Percentiles rank a stretch among this genome's conserved stretches.
Evolutionary conservation across 2,888 invertebrate species (phyloP).

Genomic region (Pollenia angustigena): DNA sequence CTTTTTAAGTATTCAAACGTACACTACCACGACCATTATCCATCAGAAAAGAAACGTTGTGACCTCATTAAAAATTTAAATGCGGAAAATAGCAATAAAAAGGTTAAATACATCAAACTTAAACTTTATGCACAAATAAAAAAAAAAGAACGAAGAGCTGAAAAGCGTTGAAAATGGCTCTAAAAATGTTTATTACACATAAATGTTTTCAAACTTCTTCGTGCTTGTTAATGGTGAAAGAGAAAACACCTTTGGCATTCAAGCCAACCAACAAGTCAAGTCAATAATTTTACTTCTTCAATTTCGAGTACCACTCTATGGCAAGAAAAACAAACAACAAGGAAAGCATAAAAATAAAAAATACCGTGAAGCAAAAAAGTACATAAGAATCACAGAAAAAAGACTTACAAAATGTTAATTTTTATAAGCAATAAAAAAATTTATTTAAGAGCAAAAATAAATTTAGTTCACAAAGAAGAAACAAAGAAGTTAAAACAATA

Average conservation of each 20-base stretch:
- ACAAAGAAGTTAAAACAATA: slow-evolving; percentile 12
- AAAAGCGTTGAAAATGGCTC: neutral
- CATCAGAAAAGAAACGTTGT: neutral
- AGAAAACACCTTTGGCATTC: slow-evolving; percentile 31
- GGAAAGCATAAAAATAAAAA: slow-evolving; percentile 24
- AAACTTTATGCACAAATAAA: neutral
- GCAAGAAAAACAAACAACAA: slow-evolving; percentile 3
- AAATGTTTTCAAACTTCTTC: neutral
- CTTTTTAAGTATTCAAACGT: slow-evolving; percentile 6
- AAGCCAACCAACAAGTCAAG: slow-evolving; percentile 54
- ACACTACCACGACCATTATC: neutral
- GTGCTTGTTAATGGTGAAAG: neutral
- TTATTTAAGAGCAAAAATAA: neutral
- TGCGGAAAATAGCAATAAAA: slow-evolving; percentile 30
- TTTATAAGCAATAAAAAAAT: slow-evolving; percentile 50
- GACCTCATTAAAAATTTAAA: slow-evolving; percentile 55
- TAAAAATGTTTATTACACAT: slow-evolving; percentile 21
- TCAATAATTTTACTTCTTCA: slow-evolving; percentile 54
- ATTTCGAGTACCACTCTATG: slow-evolving; percentile 28
- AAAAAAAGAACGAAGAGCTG: neutral
- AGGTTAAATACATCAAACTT: slow-evolving; percentile 30
- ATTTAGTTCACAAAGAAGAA: neutral
- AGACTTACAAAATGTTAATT: slow-evolving; percentile 21
- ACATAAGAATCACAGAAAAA: neutral
- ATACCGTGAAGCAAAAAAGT: slow-evolving; percentile 9